Evolutionary conservation across 1,140 invertebrate species (phyloP).

Genomic region (Drosophila mauritiana): DNA sequence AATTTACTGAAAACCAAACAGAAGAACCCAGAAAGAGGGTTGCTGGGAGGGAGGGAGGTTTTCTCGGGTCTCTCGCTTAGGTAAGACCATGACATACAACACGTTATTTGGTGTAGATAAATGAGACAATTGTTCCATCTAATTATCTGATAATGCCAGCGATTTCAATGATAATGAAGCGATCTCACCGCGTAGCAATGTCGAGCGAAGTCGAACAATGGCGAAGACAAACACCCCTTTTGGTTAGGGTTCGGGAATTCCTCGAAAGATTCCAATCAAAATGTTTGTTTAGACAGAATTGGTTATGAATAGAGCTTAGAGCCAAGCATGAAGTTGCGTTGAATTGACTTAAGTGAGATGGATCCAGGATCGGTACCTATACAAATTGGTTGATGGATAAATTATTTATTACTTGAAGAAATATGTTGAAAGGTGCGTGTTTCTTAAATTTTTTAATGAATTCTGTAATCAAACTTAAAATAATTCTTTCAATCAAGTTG

Average conservation of each 20-base stretch:
- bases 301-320: constrained; percentile 27
- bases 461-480: no score
- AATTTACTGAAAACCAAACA: constrained; percentile 58
- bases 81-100: constrained; percentile 41
- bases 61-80: constrained; percentile 24
- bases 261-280: constrained; percentile 33
- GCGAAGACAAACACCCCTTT: constrained; percentile 26
- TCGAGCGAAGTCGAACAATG: constrained; percentile 14
- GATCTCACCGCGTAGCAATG: constrained; percentile 29
- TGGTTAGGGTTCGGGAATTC: constrained; percentile 3
- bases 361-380: neutral
- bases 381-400: constrained; percentile 4
- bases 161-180: constrained; percentile 52
- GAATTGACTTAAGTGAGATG: constrained; percentile 19
- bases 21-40: constrained; percentile 13
- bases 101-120: constrained; percentile 58
- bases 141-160: constrained; percentile 55
- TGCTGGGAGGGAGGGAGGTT: constrained; percentile 5
- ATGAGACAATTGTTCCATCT: constrained; percentile 56
- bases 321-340: constrained; percentile 2
- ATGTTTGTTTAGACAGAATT: constrained; percentile 52
- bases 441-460: no score
- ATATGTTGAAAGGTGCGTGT: neutral
- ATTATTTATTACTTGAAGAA: constrained; percentile 10
- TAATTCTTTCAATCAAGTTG: no score